Base-by-base conservation (phyloP, 2,888 invertebrate species). In the Eudemis profundana region DNA sequence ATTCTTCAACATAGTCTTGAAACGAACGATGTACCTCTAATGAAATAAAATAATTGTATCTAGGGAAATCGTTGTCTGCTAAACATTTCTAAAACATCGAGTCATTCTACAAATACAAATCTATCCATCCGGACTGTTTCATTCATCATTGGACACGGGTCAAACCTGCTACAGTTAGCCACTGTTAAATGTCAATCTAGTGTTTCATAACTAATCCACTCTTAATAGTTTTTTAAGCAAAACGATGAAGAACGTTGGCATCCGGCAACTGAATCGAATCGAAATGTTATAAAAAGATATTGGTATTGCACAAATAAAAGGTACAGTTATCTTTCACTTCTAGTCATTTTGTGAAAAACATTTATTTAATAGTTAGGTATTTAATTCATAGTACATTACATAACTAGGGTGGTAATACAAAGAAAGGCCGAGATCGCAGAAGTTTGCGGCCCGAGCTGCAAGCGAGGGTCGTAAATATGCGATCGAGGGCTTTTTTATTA, bases 181-280 rank as follows among this genome's bases (percentile, higher is more conserved):
- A 57, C 63, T 23, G 56, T 64, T 42, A 44, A 64, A 50, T 59
- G 59, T 59, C 50, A 64, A 40, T 40, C 54, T 54, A 36, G 51
- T 59, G 51, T 65, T 65, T 65, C 64, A 59, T 59, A 65, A 65
- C 42, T 38, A 51, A 64, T 59, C 57, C 21, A 44, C 50, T 23
- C 33, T 56, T 51, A 57, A 65, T 46, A 46, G 59, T 65, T 46
- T 65, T 64, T 65, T 36, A 50, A 29, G 15, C 36, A 49, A 65
- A 51, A 38, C 42, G 19, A 46, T 44, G 51, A 60, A 47, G 51
- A 40, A 38, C 59, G 46, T 15, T 44, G 17, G 53, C 51, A 40
- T 42, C 51, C 60, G 17, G 21, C 38, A 12, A 36, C 38, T 29
- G 59, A 46, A 21, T 47, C 65, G 59, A 65, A 65, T 65, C 19